Conservation (phyloP, 2,797 vertebrate genomes). For the Rhinophrynus dorsalis region DNA sequence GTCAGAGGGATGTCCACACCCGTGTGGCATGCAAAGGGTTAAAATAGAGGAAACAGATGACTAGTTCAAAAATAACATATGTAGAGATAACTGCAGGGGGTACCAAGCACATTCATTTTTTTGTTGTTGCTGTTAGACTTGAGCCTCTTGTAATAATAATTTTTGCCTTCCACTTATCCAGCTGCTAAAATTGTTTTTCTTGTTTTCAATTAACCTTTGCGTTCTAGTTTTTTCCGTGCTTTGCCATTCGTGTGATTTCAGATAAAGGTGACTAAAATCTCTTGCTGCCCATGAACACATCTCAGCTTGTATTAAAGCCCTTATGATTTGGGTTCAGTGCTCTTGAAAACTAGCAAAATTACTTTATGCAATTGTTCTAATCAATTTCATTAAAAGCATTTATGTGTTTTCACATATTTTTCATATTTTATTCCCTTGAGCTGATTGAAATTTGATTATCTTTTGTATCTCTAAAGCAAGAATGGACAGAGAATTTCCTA, state of each 20-base stretch:
- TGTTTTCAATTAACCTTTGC: conserved; percentile 44
- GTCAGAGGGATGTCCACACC: too few species aligned
- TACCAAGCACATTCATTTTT: conserved; percentile 14
- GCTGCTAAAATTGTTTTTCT: conserved; percentile 29
- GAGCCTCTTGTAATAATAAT: too few species aligned
- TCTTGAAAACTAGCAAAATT: not conserved
- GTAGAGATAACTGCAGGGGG: conserved; percentile 7
- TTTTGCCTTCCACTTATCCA: conserved; percentile 26
- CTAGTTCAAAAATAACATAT: conserved; percentile 12
- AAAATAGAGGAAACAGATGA: too few species aligned
- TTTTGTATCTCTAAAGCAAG: too few species aligned
- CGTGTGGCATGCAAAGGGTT: too few species aligned
- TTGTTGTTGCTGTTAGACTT: not conserved
- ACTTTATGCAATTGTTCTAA: too few species aligned
- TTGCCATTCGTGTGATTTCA: not conserved
- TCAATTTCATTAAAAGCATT: too few species aligned
- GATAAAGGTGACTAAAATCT: conserved; percentile 9
- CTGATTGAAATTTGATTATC: too few species aligned
- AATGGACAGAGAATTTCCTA: too few species aligned
- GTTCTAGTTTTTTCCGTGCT: not conserved
- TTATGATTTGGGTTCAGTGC: not conserved
- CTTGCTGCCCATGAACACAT: not conserved
- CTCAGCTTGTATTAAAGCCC: not conserved
- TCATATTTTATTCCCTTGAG: too few species aligned
- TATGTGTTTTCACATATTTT: too few species aligned